Evolutionary conservation across 2,888 invertebrate species (phyloP).

Genomic region (Rhynchonema sp.): DNA sequence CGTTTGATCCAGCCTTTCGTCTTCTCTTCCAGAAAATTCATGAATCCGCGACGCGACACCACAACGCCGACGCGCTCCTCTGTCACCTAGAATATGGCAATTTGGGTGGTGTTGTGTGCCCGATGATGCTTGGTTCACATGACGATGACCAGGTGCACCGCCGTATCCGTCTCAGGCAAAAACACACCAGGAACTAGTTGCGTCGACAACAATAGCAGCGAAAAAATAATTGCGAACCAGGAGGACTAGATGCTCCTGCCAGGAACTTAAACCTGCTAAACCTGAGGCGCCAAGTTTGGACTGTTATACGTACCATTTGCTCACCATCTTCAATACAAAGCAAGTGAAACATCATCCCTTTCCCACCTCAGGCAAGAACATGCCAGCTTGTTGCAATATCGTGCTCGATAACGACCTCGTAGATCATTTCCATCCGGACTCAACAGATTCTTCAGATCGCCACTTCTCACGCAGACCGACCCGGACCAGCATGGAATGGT

Average conservation of each 20-base stretch:
- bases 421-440: conserved; percentile 9
- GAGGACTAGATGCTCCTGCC: no score
- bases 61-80: conserved; percentile 91
- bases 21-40: conserved; percentile 91
- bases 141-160: no score
- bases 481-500: background rate
- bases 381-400: conserved; percentile 11
- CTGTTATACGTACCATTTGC: background rate
- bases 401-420: conserved; percentile 19
- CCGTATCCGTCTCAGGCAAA: no score
- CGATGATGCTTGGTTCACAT: no score
- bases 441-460: conserved; percentile 4
- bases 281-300: no score
- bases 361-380: conserved; percentile 15
- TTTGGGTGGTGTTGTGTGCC: no score
- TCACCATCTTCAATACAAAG: no score
- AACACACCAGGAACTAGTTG: no score
- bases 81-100: conserved; percentile 13
- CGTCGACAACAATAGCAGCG: no score
- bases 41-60: conserved; percentile 80
- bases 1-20: conserved; percentile 41
- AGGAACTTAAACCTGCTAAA: no score
- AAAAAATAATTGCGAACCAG: no score
- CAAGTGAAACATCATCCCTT: no score
- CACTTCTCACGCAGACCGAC: conserved; percentile 2